Base-by-base conservation (phyloP, 2,797 vertebrate species). In the Acestrorhynchus altus region DNA sequence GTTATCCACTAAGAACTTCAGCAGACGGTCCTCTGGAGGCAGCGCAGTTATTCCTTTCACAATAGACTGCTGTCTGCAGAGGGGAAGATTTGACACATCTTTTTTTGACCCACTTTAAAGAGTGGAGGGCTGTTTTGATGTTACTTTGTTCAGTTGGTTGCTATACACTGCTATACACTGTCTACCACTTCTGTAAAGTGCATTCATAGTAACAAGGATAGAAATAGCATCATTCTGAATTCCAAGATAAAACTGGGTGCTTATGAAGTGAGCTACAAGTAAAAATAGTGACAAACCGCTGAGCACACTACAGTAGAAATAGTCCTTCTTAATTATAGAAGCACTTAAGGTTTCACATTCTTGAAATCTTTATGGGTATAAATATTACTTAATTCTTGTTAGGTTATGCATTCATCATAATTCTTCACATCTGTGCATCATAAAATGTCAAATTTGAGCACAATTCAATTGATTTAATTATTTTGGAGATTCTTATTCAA, bases 1-100 rank as follows among this genome's bases (percentile, higher is more conserved):
- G 79, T 92, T 94, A 83, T 95, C 94, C 87, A 96, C 93, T 82
- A 95, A 88, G 89, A 95, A 95, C 87, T 95, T 95, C 57, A 96
- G 86, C 15, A 96, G 91, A 57, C 91, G 90, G 78, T 95, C 95
- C 79, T 94, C 92, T 0, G 91, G 93, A 0, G 95, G 95, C 40
- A 96, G 89, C 2, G 93, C 94, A 0, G 84, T 91, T 72, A 92
- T 87, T 24, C 94, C 95, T 84, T 94, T 95, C 85, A 96, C 94
- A 77, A 92, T 81, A 0, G 95, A 95, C 84, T 90, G 94, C 67
- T 94, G 93, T 73, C 95, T 96, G 87, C 39, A 63, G 24, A 35
- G 18, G 22, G 35, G 0, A 74, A 70, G 12, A 63, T 20, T 72
- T 9, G 15, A 60, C 28, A 1, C n/a, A 46, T 1, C 10, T 20